Evolutionary conservation across 1,140 invertebrate species (phyloP).

Genomic region (Scaptodrosophila lebanonensis): DNA sequence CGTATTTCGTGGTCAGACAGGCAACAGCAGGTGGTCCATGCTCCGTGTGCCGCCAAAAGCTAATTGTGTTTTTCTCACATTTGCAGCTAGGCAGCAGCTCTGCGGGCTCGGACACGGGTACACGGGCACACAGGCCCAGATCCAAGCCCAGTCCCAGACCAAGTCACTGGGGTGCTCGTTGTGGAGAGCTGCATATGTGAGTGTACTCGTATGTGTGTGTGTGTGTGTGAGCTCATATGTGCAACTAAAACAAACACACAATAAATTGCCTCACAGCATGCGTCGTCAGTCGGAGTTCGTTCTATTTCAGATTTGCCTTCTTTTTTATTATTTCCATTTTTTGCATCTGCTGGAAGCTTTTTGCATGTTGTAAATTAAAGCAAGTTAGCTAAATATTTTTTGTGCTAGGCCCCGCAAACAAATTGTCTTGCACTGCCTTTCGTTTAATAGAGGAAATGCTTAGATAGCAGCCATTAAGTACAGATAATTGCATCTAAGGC

Average conservation of each 20-base stretch:
- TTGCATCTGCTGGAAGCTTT: conserved; percentile 20
- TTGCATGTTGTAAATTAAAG: conserved; percentile 71
- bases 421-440: conserved; percentile 16
- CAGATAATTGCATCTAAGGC: conserved; percentile 62
- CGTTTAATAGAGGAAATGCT: conserved; percentile 58
- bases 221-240: conserved; percentile 45
- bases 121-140: too few relatives aligned
- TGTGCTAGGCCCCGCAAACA: conserved; percentile 1
- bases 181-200: conserved; percentile 33
- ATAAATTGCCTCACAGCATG: conserved; percentile 73
- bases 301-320: too few relatives aligned
- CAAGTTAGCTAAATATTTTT: conserved; percentile 47
- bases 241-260: conserved; percentile 72
- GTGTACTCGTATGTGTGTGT: conserved; percentile 22
- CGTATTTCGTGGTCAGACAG: conserved; percentile 41
- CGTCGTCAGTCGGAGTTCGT: conserved; percentile 25
- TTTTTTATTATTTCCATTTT: conserved; percentile 63
- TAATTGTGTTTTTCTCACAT: conserved; percentile 75
- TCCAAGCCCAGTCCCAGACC: too few relatives aligned
- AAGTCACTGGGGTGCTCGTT: background rate
- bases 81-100: conserved; percentile 56
- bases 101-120: too few relatives aligned
- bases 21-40: conserved; percentile 64
- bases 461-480: conserved; percentile 54
- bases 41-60: conserved; percentile 59